Base-by-base conservation (phyloP, 1,140 invertebrate species). In the Pygmarrhopalites habei region DNA sequence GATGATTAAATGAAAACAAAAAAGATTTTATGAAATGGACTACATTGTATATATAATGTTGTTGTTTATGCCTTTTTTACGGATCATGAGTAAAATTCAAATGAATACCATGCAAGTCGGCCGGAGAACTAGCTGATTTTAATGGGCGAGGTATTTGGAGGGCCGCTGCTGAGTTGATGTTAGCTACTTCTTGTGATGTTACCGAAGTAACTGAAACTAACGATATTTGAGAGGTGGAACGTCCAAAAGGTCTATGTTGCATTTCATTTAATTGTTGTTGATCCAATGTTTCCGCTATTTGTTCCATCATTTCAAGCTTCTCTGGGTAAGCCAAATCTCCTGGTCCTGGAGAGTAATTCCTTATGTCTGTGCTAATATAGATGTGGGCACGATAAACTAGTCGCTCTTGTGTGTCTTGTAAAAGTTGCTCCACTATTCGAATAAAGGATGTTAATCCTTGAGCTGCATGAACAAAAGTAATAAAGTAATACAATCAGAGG, bases 271-370 rank as follows among this genome's bases (percentile, higher is more conserved):
- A 2, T 19, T 49, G 43, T 2, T 41, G 60, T 28, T 59, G 55
- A 17, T 65, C 69, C 14, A 71, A 44, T 35, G 39, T 63, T 39
- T 68, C 69, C 0, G 69, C 69, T 43, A 71, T 71, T 68, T 71
- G 61, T 64, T 93, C 88, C 93, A 99, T 98, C 89, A 98, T 96
- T 75, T 92, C 84, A 21, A 99, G 78, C 76, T 98, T 96, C 72
- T 97, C 90, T 0, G 96, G 96, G 80, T 99, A 99, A 0, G 93
- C 93, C 46, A 99, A 79, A 79, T 99, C 96, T 0, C 95, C 95
- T 17, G 88, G 83, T 17, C 92, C 92, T 12, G 95, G 90, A 66
- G 87, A 84, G 74, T 92, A 94, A 62, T 86, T 84, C 26, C 89
- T 77, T 68, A 99, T 92, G 77, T 99, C 95, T 1, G 88, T 86